Conservation (phyloP, 2,113 vertebrate genomes). For the Oreochromis niloticus region DNA sequence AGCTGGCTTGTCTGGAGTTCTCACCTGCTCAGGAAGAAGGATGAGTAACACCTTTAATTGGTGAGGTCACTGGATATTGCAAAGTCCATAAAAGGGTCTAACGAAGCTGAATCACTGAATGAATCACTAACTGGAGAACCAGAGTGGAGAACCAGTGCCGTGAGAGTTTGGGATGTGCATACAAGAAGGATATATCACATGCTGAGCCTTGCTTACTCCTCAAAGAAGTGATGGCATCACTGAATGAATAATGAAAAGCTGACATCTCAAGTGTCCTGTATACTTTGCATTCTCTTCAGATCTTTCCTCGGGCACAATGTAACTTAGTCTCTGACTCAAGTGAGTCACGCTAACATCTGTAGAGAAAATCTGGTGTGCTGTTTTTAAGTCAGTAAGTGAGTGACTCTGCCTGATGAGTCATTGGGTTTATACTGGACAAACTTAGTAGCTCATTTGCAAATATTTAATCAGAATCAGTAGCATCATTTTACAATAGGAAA, state of each 20-base stretch:
- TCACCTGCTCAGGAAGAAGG: not conserved
- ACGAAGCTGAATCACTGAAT: conserved; percentile 27
- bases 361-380: conserved; percentile 4
- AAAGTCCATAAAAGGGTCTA: not conserved
- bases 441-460: conserved; percentile 4
- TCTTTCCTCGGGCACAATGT: not conserved
- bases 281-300: not conserved
- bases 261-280: not conserved
- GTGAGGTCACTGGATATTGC: not conserved
- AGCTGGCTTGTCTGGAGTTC: not conserved
- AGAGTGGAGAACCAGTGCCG: not conserved
- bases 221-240: conserved; percentile 15
- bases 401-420: conserved; percentile 18
- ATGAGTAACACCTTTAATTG: conserved; percentile 19
- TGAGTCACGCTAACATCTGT: conserved; percentile 16
- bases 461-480: not conserved
- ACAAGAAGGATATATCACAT: not conserved
- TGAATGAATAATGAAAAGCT: conserved; percentile 35
- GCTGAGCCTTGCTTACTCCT: conserved; percentile 31
- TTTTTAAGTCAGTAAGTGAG: not conserved
- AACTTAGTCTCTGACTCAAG: conserved; percentile 6
- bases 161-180: not conserved
- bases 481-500: not conserved
- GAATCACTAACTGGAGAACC: conserved; percentile 14
- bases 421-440: not conserved